These are phyloP conservation scores for Machimus atricapillus DNA, from an alignment of 2,888 invertebrate genomes.

Conservation along the genomic window DNA sequence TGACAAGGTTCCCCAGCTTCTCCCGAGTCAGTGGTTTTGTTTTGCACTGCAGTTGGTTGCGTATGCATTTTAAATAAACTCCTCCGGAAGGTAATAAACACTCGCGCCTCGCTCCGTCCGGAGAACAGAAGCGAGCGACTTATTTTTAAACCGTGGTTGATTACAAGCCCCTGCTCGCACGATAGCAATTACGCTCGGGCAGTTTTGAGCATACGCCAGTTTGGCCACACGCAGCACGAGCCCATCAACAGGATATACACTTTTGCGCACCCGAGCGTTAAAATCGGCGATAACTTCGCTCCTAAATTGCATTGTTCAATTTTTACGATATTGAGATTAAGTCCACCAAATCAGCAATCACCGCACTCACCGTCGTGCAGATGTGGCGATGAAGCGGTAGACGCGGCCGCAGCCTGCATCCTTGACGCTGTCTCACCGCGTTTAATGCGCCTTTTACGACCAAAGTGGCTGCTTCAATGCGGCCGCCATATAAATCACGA, in stretches of 20 bases:
- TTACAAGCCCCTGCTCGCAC: neutral
- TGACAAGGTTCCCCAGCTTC: neutral
- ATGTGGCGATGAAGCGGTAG: neutral
- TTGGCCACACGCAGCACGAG: neutral
- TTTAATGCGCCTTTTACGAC: conserved; percentile 9
- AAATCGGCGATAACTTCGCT: neutral
- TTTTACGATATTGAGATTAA: conserved; percentile 14
- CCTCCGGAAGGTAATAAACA: neutral
- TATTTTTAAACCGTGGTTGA: conserved; percentile 27
- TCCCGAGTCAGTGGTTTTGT: neutral
- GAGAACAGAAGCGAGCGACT: neutral
- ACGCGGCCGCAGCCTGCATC: neutral
- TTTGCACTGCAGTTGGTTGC: neutral
- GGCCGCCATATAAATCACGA: conserved; percentile 1
- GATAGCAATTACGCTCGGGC: neutral
- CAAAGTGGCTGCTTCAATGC: neutral
- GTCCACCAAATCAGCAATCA: conserved; percentile 17
- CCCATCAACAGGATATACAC: neutral
- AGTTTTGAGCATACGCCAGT: neutral
- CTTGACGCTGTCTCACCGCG: conserved; percentile 7
- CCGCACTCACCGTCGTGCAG: neutral
- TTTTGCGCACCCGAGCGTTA: neutral
- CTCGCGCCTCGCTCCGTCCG: neutral
- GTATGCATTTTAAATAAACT: conserved; percentile 13
- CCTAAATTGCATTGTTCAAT: neutral